Evolutionary conservation across 2,797 vertebrate genomes (phyloP).

Genomic region (Sebastes hubbsi): DNA sequence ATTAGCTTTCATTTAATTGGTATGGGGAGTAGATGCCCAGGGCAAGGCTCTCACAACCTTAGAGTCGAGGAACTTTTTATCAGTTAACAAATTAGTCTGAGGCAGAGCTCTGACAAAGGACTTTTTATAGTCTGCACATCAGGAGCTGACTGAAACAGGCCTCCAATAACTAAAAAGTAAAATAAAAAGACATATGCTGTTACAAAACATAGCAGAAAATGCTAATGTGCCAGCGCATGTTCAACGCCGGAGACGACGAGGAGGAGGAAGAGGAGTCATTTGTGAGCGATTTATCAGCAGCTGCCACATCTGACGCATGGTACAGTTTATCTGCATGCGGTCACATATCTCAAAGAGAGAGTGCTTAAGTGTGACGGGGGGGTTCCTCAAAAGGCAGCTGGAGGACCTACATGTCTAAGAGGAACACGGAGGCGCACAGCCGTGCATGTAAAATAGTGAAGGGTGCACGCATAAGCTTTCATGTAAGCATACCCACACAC

Average conservation of each 20-base stretch:
- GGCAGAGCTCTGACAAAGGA: slow-evolving; percentile 33
- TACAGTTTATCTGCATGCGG: slow-evolving; percentile 71
- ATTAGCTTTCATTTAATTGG: slow-evolving; percentile 80
- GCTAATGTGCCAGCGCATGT: background rate
- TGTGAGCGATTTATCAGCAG: slow-evolving; percentile 74
- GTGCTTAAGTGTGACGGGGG: slow-evolving; percentile 35
- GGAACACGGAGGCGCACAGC: background rate
- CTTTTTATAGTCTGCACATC: slow-evolving; percentile 30
- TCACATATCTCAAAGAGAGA: slow-evolving; percentile 49
- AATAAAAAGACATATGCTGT: background rate
- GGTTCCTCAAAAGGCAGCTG: slow-evolving; percentile 29
- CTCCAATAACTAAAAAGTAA: background rate
- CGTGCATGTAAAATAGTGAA: slow-evolving; percentile 22
- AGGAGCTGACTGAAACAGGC: slow-evolving; percentile 21
- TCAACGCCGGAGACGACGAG: background rate
- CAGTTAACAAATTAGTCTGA: slow-evolving; percentile 56
- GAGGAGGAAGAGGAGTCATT: slow-evolving; percentile 54
- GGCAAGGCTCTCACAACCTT: slow-evolving; percentile 59
- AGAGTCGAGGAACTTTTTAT: slow-evolving; percentile 56
- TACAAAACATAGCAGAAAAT: background rate
- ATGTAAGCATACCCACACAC: background rate
- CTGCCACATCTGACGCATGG: slow-evolving; percentile 70
- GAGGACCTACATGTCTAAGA: background rate
- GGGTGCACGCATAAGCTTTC: background rate
- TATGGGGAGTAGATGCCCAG: slow-evolving; percentile 54